Conservation (phyloP, 2,888 invertebrate species). For the Glyphotaelius pellucidus region DNA sequence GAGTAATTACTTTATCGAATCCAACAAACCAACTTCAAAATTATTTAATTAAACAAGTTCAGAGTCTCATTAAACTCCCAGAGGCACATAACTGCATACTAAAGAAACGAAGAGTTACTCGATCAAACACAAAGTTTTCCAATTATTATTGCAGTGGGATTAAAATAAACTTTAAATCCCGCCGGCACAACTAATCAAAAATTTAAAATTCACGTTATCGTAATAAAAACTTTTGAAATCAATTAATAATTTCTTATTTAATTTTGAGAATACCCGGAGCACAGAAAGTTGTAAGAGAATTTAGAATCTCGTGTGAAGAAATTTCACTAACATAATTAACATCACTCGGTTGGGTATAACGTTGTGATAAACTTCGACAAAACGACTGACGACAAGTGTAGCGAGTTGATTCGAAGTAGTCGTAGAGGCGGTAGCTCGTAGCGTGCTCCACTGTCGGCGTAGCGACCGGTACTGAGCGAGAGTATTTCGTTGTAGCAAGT, state of each 20-base stretch:
- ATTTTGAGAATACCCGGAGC: neutral
- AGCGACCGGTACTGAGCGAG: slow-evolving; percentile 37
- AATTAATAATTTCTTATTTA: neutral
- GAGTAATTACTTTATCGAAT: slow-evolving; percentile 11
- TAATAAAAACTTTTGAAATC: neutral
- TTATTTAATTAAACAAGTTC: slow-evolving; percentile 5
- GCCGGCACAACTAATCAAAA: neutral
- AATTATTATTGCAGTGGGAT: neutral
- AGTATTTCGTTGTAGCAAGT: neutral
- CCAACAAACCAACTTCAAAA: neutral
- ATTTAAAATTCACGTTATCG: neutral
- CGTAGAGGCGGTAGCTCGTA: slow-evolving; percentile 26
- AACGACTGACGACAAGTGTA: slow-evolving; percentile 4
- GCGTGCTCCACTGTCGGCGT: slow-evolving; percentile 43
- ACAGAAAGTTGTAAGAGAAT: neutral
- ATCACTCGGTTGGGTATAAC: slow-evolving; percentile 7
- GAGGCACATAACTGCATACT: neutral
- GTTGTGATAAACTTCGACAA: slow-evolving; percentile 7
- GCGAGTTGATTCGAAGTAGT: neutral
- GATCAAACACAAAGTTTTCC: slow-evolving; percentile 2
- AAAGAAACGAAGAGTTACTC: neutral
- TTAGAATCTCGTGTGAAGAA: neutral
- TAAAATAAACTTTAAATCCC: neutral
- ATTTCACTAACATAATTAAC: neutral
- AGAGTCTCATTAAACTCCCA: slow-evolving; percentile 6